Evolutionary conservation across 2,797 vertebrate species (phyloP).

Genomic region (Enoplosus armatus): DNA sequence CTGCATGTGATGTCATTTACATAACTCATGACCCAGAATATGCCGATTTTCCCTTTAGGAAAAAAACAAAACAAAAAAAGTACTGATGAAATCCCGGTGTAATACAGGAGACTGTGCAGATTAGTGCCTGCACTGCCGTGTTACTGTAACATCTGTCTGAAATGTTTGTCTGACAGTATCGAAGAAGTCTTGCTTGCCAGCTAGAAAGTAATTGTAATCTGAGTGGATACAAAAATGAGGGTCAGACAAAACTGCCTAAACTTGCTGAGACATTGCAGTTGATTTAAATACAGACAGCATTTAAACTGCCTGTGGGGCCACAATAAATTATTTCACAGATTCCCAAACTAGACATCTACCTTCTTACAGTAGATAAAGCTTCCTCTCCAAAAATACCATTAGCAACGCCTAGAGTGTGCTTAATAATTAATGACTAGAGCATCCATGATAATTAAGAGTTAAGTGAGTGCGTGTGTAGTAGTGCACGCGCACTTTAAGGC

Average conservation of each 20-base stretch:
- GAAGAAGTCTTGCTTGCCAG: constrained; percentile 19
- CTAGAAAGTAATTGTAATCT: constrained; percentile 41
- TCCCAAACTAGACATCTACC: constrained; percentile 77
- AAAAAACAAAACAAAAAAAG: constrained; percentile 8
- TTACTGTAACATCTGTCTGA: constrained; percentile 44
- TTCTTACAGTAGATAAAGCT: constrained; percentile 80
- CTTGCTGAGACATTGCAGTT: constrained; percentile 68
- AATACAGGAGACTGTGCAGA: constrained; percentile 38
- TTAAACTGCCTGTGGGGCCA: constrained; percentile 74
- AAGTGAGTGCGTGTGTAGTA: constrained; percentile 60
- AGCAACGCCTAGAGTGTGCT: constrained; percentile 75
- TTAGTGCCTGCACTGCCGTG: constrained; percentile 24
- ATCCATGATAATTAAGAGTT: constrained; percentile 82
- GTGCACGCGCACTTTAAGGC: constrained; percentile 37
- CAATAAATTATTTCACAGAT: constrained; percentile 79
- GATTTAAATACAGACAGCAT: constrained; percentile 79
- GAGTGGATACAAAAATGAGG: constrained; percentile 56
- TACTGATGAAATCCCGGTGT: constrained; percentile 61
- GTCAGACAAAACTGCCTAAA: constrained; percentile 59
- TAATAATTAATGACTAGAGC: constrained; percentile 79
- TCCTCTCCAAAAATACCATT: constrained; percentile 80
- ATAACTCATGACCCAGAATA: constrained; percentile 46
- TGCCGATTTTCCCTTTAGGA: constrained; percentile 24
- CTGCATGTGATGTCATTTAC: constrained; percentile 42
- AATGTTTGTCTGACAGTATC: constrained; percentile 35